These are phyloP conservation scores for Muscina levida DNA, from an alignment of 2,888 invertebrate genomes.

Conservation along the genomic window DNA sequence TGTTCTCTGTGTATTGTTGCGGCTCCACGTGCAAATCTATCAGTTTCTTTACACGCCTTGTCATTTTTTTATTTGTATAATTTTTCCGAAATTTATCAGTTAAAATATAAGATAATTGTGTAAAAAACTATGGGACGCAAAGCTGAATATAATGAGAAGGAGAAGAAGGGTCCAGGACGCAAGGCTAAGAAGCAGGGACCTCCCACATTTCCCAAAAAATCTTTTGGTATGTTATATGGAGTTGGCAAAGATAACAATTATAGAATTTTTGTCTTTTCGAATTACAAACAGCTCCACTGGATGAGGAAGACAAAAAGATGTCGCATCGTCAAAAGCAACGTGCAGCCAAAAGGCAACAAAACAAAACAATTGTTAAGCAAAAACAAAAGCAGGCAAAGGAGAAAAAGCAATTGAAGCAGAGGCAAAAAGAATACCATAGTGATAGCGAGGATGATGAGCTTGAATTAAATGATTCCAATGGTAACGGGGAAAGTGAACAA, in stretches of 20 bases:
- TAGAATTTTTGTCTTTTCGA: neutral
- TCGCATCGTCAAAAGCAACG: conserved; percentile 87
- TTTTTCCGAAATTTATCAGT: conserved; percentile 37
- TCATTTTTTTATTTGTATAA: conserved; percentile 32
- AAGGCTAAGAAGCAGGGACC: conserved; percentile 93
- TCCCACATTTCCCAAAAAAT: conserved; percentile 81
- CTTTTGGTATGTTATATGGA: conserved; percentile 74
- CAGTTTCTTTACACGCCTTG: conserved; percentile 37
- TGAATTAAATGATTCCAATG: conserved; percentile 61
- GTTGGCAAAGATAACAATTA: neutral
- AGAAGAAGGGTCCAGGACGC: conserved; percentile 91
- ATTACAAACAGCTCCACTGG: conserved; percentile 79
- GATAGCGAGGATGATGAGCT: conserved; percentile 73
- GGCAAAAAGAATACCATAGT: conserved; percentile 74
- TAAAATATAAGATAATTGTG: conserved; percentile 41
- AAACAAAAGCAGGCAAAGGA: conserved; percentile 69
- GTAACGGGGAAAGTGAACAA: conserved; percentile 41
- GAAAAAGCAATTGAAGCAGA: conserved; percentile 59
- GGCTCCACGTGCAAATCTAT: conserved; percentile 68
- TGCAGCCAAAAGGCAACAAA: conserved; percentile 83
- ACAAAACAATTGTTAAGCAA: conserved; percentile 78
- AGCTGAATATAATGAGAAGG: conserved; percentile 88
- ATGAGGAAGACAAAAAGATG: conserved; percentile 82
- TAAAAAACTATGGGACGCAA: conserved; percentile 88
- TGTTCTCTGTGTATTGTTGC: conserved; percentile 19